phyloP scores from a whole-genome alignment of 2,888 invertebrate genomes.

The Pristionchus arcanus region DNA sequence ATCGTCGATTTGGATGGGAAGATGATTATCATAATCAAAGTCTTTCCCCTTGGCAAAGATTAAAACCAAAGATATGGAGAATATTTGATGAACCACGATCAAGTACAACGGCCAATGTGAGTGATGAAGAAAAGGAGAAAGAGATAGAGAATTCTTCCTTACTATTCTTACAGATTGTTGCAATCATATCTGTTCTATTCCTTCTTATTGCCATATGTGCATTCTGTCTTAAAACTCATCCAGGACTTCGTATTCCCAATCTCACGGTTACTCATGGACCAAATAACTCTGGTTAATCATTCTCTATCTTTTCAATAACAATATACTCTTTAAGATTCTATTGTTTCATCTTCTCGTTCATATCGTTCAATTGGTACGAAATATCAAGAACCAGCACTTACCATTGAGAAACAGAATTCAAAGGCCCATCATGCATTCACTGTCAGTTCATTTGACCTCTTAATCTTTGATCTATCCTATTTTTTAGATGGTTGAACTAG shows the following conservation, averaged over 20 bases:
- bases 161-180: constrained; percentile 90
- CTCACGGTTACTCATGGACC: neutral
- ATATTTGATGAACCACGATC: constrained; percentile 99
- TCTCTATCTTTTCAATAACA: no score
- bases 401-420: constrained; percentile 74
- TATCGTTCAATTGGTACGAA: constrained; percentile 55
- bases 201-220: constrained; percentile 95
- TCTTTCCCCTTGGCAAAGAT: constrained; percentile 88
- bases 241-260: constrained; percentile 88
- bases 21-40: constrained; percentile 93
- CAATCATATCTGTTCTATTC: constrained; percentile 94
- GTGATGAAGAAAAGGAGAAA: neutral
- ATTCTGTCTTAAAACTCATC: constrained; percentile 96
- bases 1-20: constrained; percentile 95
- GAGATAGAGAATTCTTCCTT: no score
- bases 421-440: constrained; percentile 77
- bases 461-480: neutral
- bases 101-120: constrained; percentile 95
- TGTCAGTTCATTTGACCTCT: constrained; percentile 58
- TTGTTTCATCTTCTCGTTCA: neutral
- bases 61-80: constrained; percentile 98
- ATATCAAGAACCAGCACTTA: constrained; percentile 67
- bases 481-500: constrained; percentile 91
- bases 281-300: neutral
- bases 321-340: neutral